Conservation (phyloP, 2,113 vertebrate species). For the Chelonoidis abingdonii region DNA sequence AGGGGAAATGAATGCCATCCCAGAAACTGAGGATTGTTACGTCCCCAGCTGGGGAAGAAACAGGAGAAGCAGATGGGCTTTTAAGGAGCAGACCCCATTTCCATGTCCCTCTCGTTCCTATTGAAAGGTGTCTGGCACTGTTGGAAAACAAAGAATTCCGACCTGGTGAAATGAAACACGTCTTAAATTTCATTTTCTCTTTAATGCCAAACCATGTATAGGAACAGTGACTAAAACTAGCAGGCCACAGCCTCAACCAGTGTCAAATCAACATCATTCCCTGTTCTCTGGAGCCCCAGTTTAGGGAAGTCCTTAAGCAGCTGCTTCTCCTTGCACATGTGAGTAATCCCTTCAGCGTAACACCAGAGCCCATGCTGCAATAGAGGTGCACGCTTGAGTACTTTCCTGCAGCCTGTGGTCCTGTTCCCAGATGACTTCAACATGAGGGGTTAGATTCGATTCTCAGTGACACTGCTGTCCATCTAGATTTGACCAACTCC, state of each 20-base stretch:
- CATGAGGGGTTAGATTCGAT: too few relatives aligned
- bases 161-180: background rate
- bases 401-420: background rate
- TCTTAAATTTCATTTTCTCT: background rate
- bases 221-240: too few relatives aligned
- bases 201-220: background rate
- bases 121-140: background rate
- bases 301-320: background rate
- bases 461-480: too few relatives aligned
- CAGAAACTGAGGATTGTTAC: background rate
- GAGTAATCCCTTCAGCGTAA: background rate
- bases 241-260: background rate
- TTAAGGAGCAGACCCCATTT: accelerated
- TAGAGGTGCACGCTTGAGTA: background rate
- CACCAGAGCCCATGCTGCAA: background rate
- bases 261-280: accelerated
- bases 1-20: background rate
- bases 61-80: background rate
- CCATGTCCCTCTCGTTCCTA: background rate
- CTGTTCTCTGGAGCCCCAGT: background rate
- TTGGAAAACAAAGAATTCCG: background rate
- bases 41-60: background rate
- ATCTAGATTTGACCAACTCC: too few relatives aligned
- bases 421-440: too few relatives aligned
- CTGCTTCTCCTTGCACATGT: background rate